Conservation (phyloP, 2,888 invertebrate genomes). For the Drosophila trichaetosa region DNA sequence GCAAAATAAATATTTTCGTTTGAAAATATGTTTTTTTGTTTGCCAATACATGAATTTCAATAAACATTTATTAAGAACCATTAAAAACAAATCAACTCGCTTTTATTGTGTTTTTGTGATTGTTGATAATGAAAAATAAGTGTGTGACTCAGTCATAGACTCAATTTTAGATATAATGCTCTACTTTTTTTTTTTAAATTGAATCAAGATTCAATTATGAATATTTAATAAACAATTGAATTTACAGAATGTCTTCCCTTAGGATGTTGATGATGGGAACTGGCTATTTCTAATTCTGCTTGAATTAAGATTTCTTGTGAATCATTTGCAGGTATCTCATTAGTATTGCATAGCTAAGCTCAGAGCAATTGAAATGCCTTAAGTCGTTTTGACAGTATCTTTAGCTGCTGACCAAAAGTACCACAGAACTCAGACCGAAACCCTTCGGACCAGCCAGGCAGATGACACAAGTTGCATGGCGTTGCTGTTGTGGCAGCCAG, state of each 20-base stretch:
- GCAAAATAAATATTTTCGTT: background rate
- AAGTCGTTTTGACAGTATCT: slow-evolving; percentile 2
- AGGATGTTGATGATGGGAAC: background rate
- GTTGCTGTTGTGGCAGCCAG: slow-evolving; percentile 11
- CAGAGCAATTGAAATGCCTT: slow-evolving; percentile 5
- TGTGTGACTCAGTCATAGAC: background rate
- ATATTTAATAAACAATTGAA: background rate
- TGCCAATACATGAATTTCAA: background rate
- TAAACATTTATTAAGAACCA: background rate
- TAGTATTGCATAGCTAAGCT: background rate
- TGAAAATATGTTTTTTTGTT: background rate
- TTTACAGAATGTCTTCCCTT: background rate
- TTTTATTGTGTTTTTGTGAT: background rate
- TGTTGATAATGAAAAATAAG: background rate
- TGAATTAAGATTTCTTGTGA: background rate
- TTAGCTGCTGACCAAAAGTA: slow-evolving; percentile 13
- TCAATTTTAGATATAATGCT: background rate
- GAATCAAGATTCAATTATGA: background rate
- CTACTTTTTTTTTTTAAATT: background rate
- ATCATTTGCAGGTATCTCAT: background rate
- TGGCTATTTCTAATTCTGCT: background rate
- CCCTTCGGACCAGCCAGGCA: background rate
- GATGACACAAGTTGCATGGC: background rate
- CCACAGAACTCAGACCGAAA: slow-evolving; percentile 19
- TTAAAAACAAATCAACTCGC: background rate